Conservation (phyloP, 1,140 invertebrate species). For the Drosophila nigromelanica region DNA sequence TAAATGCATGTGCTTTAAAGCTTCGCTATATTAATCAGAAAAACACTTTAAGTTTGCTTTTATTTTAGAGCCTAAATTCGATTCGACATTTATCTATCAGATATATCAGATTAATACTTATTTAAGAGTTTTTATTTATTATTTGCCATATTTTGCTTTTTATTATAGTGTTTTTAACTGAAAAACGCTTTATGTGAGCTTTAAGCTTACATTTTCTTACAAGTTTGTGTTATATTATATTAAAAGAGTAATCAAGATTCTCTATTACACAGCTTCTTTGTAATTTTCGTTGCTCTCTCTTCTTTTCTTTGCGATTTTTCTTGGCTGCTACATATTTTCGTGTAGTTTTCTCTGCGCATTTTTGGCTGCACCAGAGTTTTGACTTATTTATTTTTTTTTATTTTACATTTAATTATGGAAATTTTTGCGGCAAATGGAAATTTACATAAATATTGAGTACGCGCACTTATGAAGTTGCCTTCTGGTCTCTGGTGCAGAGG, state of each 20-base stretch:
- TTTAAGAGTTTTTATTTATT: too few relatives aligned
- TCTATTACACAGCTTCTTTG: background rate
- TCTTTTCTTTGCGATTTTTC: conserved; percentile 49
- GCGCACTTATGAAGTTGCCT: conserved; percentile 46
- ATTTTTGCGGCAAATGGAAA: conserved; percentile 54
- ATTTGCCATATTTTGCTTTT: too few relatives aligned
- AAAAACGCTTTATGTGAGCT: too few relatives aligned
- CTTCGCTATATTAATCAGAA: too few relatives aligned
- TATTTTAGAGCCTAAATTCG: too few relatives aligned
- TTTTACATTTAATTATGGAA: conserved; percentile 75
- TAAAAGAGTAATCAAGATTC: conserved; percentile 20
- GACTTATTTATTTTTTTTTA: conserved; percentile 26
- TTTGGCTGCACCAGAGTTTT: conserved; percentile 38
- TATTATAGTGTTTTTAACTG: too few relatives aligned
- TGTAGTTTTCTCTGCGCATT: conserved; percentile 40
- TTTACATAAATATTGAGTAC: conserved; percentile 77
- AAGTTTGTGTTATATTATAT: background rate
- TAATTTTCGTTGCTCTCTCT: conserved; percentile 26
- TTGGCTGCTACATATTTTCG: conserved; percentile 59
- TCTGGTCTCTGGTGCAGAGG: conserved; percentile 7
- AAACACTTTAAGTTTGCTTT: too few relatives aligned
- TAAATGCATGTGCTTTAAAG: too few relatives aligned
- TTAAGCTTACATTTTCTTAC: background rate
- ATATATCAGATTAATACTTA: too few relatives aligned
- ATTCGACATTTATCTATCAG: too few relatives aligned